These are phyloP conservation scores for Rhinophrynus dorsalis DNA, from an alignment of 2,797 vertebrate genomes.

Conservation along the genomic window DNA sequence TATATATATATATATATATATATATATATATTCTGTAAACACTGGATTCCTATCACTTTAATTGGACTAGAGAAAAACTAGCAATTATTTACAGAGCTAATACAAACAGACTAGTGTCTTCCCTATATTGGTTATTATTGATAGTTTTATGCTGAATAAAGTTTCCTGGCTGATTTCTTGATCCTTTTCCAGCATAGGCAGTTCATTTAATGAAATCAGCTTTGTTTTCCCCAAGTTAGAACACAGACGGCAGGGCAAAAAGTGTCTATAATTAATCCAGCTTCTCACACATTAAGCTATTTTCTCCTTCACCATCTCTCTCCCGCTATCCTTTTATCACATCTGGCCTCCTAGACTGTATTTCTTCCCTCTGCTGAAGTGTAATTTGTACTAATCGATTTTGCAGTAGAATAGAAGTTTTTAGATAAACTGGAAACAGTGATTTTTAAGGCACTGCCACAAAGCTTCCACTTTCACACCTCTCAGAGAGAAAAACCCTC, in stretches of 20 bases:
- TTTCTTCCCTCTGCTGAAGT: constrained; percentile 24
- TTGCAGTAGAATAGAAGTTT: constrained; percentile 36
- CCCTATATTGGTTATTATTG: too few species aligned
- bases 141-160: too few species aligned
- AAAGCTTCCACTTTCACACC: constrained; percentile 22
- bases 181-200: neutral
- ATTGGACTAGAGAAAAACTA: too few species aligned
- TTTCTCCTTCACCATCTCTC: neutral
- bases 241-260: too few species aligned
- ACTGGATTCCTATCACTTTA: too few species aligned
- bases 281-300: neutral
- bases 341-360: constrained; percentile 16
- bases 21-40: too few species aligned
- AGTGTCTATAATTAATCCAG: neutral
- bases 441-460: constrained; percentile 24
- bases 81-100: too few species aligned
- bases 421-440: constrained; percentile 38
- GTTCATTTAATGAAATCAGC: neutral
- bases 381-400: constrained; percentile 46
- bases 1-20: too few species aligned
- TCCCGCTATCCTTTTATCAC: neutral
- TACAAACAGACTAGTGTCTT: too few species aligned
- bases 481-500: constrained; percentile 13
- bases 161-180: neutral
- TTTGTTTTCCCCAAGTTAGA: too few species aligned